Base-by-base conservation (phyloP, 2,888 invertebrate genomes). In the Cephus spinipes region DNA sequence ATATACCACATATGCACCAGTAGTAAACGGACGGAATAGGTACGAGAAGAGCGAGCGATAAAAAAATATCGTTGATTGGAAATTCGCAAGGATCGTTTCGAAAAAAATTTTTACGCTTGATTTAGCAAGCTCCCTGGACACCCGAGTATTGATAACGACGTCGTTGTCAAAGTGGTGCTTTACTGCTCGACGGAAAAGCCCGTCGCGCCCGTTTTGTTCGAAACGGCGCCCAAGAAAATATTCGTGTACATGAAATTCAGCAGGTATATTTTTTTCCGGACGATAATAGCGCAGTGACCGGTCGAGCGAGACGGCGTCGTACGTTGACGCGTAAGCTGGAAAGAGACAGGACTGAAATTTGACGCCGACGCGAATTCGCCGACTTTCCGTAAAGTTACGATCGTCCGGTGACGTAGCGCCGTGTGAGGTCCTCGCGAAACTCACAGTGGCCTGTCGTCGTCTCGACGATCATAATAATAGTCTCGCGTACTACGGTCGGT, bases 321-420 rank as follows among this genome's bases (percentile, higher is more conserved):
- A 23, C 23, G 55, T 9, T 23, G 9, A 55, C 23, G 55, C 23
- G 15, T 6, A 9, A 9, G 23, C 23, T 9, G 0, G 55, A 55
- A 55, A 55, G 55, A 55, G 55, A 55, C 23, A 1, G 23, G 23
- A 40, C 1, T 1, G 4, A 69, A 71, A 71, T 71, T 71, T 71
- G 12, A 12, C 71, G 31, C 30, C 12, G 31, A 31, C 15, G 31
- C 71, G 71, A 12, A 31, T 31, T 33, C 71, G 6, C 71, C 31
- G 1, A 31, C 31, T 71, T 71, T 11, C 35, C 79, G 79, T 80
- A 84, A 87, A 87, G 83, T 87, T 87, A 87, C 87, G 87, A 86
- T 86, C 87, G 85, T 86, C 85, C 81, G 83, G 75, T 76, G 77
- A 68, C 76, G 71, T 33, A 31, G 71, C 31, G 11, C 31, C 71